Base-by-base conservation (phyloP, 2,888 invertebrate species). In the Amiota minor region DNA sequence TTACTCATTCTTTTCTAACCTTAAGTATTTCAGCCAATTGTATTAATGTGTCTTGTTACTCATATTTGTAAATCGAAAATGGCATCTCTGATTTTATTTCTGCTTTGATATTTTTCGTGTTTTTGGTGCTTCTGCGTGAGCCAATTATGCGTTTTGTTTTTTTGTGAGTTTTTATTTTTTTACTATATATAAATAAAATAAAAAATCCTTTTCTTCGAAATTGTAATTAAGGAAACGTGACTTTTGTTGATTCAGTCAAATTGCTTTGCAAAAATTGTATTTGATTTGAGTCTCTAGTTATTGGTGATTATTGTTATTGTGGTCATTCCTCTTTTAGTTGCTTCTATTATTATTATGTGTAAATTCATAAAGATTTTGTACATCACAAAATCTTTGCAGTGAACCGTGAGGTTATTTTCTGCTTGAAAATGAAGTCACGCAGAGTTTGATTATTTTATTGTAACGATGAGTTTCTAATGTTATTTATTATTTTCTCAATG, bases 141-240 rank as follows among this genome's bases (percentile, higher is more conserved):
- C 84, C 86, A 86, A 86, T 86, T 85, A 85, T 86, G 84, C 79
- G 81, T 82, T 83, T 84, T 82, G 80, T 85, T 74, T 81, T 78
- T 75, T 81, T 83, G 83, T 76, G 80, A 4, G 2, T 80, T 79
- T 35, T 84, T 73, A 59, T 65, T 70, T 73, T 73, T 70, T 68
- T 61, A 46, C n/a, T 55, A 20, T 47, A 23, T 65, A 53, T 23
- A 45, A 20, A 50, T 16, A 56, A 64, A 76, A 71, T 71, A 74
- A 70, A 79, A 79, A 77, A 77, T 78, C 76, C 72, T 81, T 83
- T 83, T 83, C 83, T 79, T 78, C 75, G 75, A 83, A 35, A 35
- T 78, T 84, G 85, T 83, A 83, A 83, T 83, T 83, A 83, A 81
- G 85, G 83, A 82, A 83, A 83, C 83, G 83, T 83, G 83, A 83